phyloP scores from a whole-genome alignment of 2,113 vertebrate species.

The Panthera uncia region DNA sequence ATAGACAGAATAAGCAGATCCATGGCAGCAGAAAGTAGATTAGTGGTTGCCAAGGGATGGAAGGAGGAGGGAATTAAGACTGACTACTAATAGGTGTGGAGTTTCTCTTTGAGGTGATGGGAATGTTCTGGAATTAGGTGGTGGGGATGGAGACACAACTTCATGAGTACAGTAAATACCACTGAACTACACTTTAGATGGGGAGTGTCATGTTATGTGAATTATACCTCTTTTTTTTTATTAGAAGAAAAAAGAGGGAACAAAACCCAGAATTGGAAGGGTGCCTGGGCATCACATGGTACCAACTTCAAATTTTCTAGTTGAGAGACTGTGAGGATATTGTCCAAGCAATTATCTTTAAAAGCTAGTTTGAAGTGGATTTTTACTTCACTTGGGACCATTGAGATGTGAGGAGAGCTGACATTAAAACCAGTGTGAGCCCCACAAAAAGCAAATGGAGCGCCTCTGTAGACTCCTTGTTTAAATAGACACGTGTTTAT shows the following conservation, averaged over 20 bases:
- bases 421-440: neutral
- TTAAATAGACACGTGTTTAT: neutral
- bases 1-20: neutral
- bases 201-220: neutral
- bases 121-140: neutral
- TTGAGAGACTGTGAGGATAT: neutral
- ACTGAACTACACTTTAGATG: neutral
- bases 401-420: neutral
- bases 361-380: neutral
- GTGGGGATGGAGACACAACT: neutral
- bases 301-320: neutral
- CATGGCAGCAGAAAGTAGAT: neutral
- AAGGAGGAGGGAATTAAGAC: neutral
- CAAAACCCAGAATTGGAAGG: neutral
- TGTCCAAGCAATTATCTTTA: neutral
- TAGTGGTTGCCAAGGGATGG: neutral
- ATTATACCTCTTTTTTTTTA: neutral
- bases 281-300: neutral
- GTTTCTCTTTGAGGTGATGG: neutral
- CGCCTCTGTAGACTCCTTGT: neutral
- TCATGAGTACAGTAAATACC: neutral
- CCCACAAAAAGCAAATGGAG: neutral
- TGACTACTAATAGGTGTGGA: rapidly evolving
- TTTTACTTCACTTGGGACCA: neutral
- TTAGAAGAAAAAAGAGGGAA: neutral